phyloP scores from a whole-genome alignment of 2,888 invertebrate genomes.

The Rhamnusium bicolor region DNA sequence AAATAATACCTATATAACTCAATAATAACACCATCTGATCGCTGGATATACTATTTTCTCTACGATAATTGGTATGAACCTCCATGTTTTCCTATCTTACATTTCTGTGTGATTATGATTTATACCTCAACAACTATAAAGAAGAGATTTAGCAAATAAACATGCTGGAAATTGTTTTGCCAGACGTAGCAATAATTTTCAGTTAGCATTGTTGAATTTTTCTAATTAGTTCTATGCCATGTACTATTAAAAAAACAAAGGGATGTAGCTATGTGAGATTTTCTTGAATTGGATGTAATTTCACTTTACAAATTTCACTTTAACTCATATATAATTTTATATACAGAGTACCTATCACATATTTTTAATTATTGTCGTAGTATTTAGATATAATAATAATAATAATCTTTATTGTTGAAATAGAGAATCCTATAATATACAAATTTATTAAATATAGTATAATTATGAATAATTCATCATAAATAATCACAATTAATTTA shows the following conservation, averaged over 20 bases:
- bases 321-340: no score
- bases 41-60: constrained; percentile 48
- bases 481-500: no score
- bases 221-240: constrained; percentile 26
- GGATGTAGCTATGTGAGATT: neutral
- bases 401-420: no score
- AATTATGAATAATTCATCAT: no score
- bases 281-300: no score
- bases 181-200: constrained; percentile 45
- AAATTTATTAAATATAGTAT: no score
- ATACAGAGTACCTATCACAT: no score
- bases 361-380: no score
- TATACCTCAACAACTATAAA: constrained; percentile 37
- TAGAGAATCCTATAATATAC: no score
- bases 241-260: neutral
- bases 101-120: constrained; percentile 50
- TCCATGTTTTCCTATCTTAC: constrained; percentile 48
- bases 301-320: no score
- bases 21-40: constrained; percentile 57
- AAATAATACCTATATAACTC: constrained; percentile 57
- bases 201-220: constrained; percentile 40
- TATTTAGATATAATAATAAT: no score
- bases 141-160: constrained; percentile 28
- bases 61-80: constrained; percentile 52
- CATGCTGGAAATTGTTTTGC: constrained; percentile 45